Base-by-base conservation (phyloP, 2,113 vertebrate species). In the Sebastes fasciatus region DNA sequence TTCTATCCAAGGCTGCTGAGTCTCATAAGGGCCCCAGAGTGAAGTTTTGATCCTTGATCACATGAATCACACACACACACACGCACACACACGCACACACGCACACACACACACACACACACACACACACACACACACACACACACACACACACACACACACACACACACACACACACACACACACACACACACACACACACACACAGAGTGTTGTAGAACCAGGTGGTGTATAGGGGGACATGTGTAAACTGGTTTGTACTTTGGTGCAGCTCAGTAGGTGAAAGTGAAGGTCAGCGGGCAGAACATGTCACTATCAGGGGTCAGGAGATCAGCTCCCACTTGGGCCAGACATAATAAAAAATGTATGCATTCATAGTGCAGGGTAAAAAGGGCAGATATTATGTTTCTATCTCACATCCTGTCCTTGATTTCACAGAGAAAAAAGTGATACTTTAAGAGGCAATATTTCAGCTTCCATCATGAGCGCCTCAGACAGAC, bases 401-500 rank as follows among this genome's bases (percentile, higher is more conserved):
- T 71, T 34, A 67, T 58, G 51, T 80, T 83, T 86, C 63, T 14
- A 21, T 61, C 21, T 65, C 74, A 67, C 70, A 76, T 54, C 26
- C 48, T 62, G 66, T 23, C 26, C 76, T 88, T 79, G 60, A 82
- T 82, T 87, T 80, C 46, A 40, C 55, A 46, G 55, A 48, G 12
- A 73, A 79, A 80, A 75, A 90, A 66, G 48, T 40, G 34, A 58
- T 49, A 62, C 57, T 83, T 83, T 77, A 69, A 83, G 74, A 81
- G 77, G 55, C 48, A 78, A 70, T 72, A 42, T 86, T 91, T 87
- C 45, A 78, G 77, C 85, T 91, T 81, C 74, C 61, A 46, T 71
- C 49, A 62, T 62, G 88, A 82, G 79, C 74, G 86, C 77, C 52
- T 49, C 62, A 68, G 85, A 84, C 67, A 84, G 90, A 87, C 83